Percentiles rank a stretch among this genome's conserved stretches.
Evolutionary conservation across 2,888 invertebrate genomes (phyloP).

Genomic region (Thelaira solivaga): DNA sequence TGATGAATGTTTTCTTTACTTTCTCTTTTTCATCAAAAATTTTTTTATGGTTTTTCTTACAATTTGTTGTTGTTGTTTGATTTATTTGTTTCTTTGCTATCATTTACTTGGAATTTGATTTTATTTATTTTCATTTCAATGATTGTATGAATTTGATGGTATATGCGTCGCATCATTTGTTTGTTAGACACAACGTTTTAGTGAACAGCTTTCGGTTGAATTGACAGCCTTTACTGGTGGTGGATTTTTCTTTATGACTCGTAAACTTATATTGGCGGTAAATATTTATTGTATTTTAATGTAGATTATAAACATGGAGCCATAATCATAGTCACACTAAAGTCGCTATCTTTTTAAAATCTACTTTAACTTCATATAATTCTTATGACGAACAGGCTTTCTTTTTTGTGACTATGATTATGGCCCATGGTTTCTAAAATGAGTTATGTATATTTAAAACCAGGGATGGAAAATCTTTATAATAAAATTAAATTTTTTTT

Average conservation of each 20-base stretch:
- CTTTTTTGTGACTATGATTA: too few species aligned
- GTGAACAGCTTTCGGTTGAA: slow-evolving; percentile 71
- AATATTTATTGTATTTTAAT: slow-evolving; percentile 39
- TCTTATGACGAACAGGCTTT: too few species aligned
- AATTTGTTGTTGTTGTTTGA: background rate
- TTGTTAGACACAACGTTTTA: slow-evolving; percentile 70
- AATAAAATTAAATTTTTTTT: too few species aligned
- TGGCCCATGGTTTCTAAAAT: too few species aligned
- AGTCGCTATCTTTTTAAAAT: too few species aligned
- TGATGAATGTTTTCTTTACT: background rate
- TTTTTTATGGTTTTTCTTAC: background rate
- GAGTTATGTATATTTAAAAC: too few species aligned
- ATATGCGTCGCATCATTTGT: slow-evolving; percentile 52
- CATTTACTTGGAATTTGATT: too few species aligned
- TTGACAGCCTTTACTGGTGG: slow-evolving; percentile 72
- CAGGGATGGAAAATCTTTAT: too few species aligned
- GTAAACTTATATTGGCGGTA: slow-evolving; percentile 72
- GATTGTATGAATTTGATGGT: background rate
- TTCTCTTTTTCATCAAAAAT: background rate
- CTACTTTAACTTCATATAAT: too few species aligned
- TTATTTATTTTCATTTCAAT: background rate
- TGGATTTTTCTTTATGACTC: slow-evolving; percentile 74
- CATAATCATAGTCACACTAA: too few species aligned
- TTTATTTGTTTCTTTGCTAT: background rate
- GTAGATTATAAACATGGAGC: too few species aligned